phyloP scores from a whole-genome alignment of 2,797 vertebrate genomes.

The Pangasius sanitwongsei region DNA sequence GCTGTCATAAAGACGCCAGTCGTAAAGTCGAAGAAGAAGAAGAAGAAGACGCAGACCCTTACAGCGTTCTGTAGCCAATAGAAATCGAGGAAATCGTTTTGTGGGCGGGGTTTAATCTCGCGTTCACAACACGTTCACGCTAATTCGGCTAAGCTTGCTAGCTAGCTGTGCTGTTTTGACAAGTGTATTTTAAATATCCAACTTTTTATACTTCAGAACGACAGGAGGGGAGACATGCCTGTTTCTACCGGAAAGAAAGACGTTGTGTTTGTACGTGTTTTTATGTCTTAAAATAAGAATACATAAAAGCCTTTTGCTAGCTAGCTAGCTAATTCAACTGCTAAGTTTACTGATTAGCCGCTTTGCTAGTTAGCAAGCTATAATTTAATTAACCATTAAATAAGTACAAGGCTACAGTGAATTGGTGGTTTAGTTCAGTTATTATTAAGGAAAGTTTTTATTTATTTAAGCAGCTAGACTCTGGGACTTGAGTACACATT shows the following conservation, averaged over 20 bases:
- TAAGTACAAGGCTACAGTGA: not conserved
- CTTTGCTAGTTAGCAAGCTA: not conserved
- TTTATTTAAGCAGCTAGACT: not conserved
- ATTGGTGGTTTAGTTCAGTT: not conserved
- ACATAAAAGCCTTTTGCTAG: not conserved
- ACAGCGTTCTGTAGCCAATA: not conserved
- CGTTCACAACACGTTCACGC: slow-evolving; percentile 16
- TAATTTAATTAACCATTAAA: not conserved
- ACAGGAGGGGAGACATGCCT: slow-evolving; percentile 41
- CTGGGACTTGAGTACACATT: too few species aligned
- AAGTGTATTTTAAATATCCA: not conserved
- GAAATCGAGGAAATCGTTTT: not conserved
- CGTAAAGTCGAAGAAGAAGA: not conserved
- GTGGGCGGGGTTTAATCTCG: not conserved
- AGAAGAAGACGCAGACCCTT: not conserved
- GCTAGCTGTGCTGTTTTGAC: not conserved
- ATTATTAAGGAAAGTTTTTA: not conserved
- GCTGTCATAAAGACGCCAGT: not conserved
- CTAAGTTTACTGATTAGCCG: not conserved
- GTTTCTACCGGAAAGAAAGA: slow-evolving; percentile 65
- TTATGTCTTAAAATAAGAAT: not conserved
- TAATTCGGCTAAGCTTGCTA: not conserved
- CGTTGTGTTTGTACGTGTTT: slow-evolving; percentile 77
- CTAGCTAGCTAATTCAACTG: not conserved
- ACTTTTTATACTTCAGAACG: not conserved